Evolutionary conservation across 2,113 vertebrate genomes (phyloP), one percentile per base, ranked within the genome.

Genomic region (Sinocyclocheilus grahami): DNA sequence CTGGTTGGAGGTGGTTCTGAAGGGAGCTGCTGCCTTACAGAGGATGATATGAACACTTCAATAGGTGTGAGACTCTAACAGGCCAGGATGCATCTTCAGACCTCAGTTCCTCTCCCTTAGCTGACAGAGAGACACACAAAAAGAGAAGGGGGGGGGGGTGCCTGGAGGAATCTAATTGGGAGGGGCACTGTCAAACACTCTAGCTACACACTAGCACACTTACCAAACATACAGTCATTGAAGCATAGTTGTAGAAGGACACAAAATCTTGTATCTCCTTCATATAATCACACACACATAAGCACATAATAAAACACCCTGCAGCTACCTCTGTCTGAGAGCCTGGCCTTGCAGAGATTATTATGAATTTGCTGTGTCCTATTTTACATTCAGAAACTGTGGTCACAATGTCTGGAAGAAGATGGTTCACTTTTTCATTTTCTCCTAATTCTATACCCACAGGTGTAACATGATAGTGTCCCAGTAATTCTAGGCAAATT

Each of bases 321-420:
- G 39, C 71, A 24, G 18, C 62, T 62, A 42, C 62, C 53, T 58
- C 67, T 74, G 33, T 72, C 74, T 60, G 16, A 55, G 16, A 74
- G 60, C 27, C 33, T 55, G 53, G 78, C 48, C 46, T 76, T 27
- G 72, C 71, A 60, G 42, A 88, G 58, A 82, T 88, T 72, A 81
- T 27, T 65, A 83, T 53, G 74, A 3, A 86, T 86, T 86, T 67
- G 65, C 63, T 79, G 74, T 53, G 87, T 75, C 84, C 85, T 88
- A 88, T 78, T 88, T 88, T 86, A 22, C 60, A 76, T 22, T 24
- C 6, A 37, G 62, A 86, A 86, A 83, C 10, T 27, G 71, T 65
- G 24, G 24, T 63, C 58, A 86, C 87, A 69, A n/a, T n/a, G 72
- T 60, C 84, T 79, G 42, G 22, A 42, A 53, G 76, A 42, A 42